phyloP scores from a whole-genome alignment of 2,888 invertebrate species.

The Polyommatus iphigenia region DNA sequence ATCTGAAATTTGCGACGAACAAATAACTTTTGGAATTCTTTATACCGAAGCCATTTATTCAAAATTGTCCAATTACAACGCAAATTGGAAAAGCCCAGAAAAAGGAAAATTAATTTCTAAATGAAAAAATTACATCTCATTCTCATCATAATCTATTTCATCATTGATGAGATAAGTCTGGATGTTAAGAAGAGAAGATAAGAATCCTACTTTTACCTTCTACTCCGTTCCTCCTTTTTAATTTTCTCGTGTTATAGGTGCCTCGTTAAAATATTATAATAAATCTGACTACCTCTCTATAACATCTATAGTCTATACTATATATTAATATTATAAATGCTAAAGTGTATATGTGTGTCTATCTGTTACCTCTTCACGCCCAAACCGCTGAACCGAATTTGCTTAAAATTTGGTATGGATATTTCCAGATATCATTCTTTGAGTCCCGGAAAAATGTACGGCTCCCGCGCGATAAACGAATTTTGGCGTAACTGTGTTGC shows the following conservation, averaged over 20 bases:
- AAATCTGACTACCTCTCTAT: too few relatives aligned
- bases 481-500: too few relatives aligned
- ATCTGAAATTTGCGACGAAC: conserved; percentile 37
- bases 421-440: too few relatives aligned
- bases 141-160: conserved; percentile 39
- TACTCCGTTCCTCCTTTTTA: conserved; percentile 27
- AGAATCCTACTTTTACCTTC: conserved; percentile 43
- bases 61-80: conserved; percentile 39
- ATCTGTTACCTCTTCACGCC: too few relatives aligned
- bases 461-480: too few relatives aligned
- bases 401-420: too few relatives aligned
- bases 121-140: conserved; percentile 40
- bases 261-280: too few relatives aligned
- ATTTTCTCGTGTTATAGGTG: too few relatives aligned
- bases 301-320: too few relatives aligned
- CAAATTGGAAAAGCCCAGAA: conserved; percentile 46
- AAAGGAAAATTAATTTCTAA: conserved; percentile 45
- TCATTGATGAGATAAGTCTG: conserved; percentile 43
- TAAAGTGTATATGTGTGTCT: conserved; percentile 36
- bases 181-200: conserved; percentile 29
- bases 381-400: too few relatives aligned
- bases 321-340: too few relatives aligned
- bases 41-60: conserved; percentile 43
- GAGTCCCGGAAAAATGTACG: too few relatives aligned
- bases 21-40: conserved; percentile 45